Evolutionary conservation across 2,113 vertebrate genomes (phyloP).

Genomic region (Capreolus pygargus): DNA sequence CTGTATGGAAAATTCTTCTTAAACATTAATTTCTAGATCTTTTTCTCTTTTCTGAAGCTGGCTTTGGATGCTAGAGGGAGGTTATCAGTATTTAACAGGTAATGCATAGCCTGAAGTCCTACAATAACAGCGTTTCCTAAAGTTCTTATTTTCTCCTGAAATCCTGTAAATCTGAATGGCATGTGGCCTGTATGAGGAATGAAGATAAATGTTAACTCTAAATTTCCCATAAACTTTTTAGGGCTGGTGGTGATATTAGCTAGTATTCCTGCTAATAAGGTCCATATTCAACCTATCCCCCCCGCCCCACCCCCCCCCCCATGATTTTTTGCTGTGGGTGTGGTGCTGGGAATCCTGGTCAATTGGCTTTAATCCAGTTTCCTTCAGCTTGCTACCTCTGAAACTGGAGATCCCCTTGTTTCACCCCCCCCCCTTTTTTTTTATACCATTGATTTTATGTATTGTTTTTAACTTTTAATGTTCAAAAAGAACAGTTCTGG

Average conservation of each 20-base stretch:
- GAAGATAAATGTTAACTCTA: neutral
- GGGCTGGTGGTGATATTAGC: neutral
- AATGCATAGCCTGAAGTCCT: neutral
- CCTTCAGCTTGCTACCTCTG: neutral
- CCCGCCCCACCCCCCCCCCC: accelerated
- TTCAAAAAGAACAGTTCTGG: neutral
- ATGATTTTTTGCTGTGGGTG: neutral
- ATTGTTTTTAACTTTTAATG: neutral
- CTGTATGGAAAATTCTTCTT: neutral
- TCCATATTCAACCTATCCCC: neutral
- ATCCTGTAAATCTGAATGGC: neutral
- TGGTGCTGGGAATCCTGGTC: neutral
- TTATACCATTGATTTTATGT: neutral
- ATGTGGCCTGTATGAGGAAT: neutral
- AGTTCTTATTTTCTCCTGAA: neutral
- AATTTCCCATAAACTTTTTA: neutral
- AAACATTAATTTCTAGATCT: neutral
- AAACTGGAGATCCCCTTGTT: neutral
- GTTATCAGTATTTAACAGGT: neutral
- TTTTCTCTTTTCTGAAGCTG: neutral
- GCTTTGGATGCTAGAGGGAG: neutral
- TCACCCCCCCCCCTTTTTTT: neutral
- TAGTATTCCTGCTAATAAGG: neutral
- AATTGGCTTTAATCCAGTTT: neutral
- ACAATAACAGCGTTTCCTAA: neutral